Conservation (phyloP, 2,888 invertebrate species). For the Polylopha cassiicola region DNA sequence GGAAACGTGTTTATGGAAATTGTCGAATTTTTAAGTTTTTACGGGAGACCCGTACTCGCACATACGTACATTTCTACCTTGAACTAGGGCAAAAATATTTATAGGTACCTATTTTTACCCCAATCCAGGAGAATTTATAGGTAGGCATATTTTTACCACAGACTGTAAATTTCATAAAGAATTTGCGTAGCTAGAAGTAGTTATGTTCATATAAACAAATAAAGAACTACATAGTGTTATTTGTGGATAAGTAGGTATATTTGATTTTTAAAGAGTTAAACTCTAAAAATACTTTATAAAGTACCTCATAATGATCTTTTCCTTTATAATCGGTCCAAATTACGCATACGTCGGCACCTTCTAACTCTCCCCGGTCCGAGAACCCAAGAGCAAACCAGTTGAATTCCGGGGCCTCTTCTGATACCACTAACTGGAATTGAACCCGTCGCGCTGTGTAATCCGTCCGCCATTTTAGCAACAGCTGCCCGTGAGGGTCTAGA, state of each 20-base stretch:
- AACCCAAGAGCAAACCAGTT: slow-evolving; percentile 92
- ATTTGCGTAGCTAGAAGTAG: no score
- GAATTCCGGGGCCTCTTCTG: slow-evolving; percentile 58
- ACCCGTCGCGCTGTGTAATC: slow-evolving; percentile 53
- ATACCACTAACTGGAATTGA: slow-evolving; percentile 71
- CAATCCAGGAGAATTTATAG: no score
- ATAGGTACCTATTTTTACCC: no score
- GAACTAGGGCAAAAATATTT: no score
- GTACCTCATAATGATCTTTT: slow-evolving; percentile 68
- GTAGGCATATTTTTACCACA: no score
- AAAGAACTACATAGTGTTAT: background rate
- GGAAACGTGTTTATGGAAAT: slow-evolving; percentile 5
- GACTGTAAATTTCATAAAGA: no score
- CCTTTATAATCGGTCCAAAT: slow-evolving; percentile 85
- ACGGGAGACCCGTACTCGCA: no score
- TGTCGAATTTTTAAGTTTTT: background rate
- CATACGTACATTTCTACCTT: no score
- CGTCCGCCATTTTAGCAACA: slow-evolving; percentile 61
- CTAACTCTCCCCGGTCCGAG: slow-evolving; percentile 85
- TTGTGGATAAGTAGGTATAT: background rate
- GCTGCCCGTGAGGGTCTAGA: slow-evolving; percentile 58
- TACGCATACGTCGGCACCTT: slow-evolving; percentile 88
- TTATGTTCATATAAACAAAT: background rate
- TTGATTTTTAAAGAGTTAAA: background rate
- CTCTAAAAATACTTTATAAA: background rate